A percentile compares a stretch with the other conserved stretches of the same genome.
phyloP scores from a whole-genome alignment of 1,140 invertebrate genomes.

The Drosophila azteca region DNA sequence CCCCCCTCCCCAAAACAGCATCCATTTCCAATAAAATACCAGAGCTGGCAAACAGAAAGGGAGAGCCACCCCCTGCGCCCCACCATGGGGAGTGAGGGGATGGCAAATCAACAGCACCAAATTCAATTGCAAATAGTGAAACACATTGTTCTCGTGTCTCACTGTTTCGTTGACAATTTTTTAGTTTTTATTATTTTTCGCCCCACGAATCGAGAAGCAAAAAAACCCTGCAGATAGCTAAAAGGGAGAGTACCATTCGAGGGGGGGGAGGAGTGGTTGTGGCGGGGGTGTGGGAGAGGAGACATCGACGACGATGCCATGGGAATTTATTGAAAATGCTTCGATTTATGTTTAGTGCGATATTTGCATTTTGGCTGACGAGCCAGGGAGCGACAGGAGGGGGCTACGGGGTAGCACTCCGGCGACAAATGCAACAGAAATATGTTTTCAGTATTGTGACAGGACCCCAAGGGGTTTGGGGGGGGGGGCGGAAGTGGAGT shows the following conservation, averaged over 20 bases:
- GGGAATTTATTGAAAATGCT: slow-evolving; percentile 75
- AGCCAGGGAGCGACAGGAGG: slow-evolving; percentile 32
- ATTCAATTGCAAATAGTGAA: slow-evolving; percentile 77
- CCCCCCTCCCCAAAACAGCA: slow-evolving; percentile 1
- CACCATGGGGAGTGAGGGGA: slow-evolving; percentile 1
- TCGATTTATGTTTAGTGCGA: slow-evolving; percentile 78
- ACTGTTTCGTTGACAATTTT: slow-evolving; percentile 70
- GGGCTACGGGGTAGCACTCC: neutral
- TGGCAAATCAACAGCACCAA: slow-evolving; percentile 63
- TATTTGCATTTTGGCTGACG: slow-evolving; percentile 75
- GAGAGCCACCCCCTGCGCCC: no score
- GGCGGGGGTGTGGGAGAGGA: neutral
- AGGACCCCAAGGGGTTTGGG: no score
- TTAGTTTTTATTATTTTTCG: slow-evolving; percentile 44
- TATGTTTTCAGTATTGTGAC: slow-evolving; percentile 35
- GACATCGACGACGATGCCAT: slow-evolving; percentile 28
- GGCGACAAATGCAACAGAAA: slow-evolving; percentile 63
- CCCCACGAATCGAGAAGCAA: slow-evolving; percentile 10
- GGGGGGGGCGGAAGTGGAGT: no score
- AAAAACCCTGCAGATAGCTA: neutral
- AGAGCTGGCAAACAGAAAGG: slow-evolving; percentile 7
- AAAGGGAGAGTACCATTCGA: neutral
- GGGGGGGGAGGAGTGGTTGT: neutral
- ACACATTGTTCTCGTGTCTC: slow-evolving; percentile 67
- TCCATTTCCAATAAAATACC: slow-evolving; percentile 48